A percentile compares a stretch with the other conserved stretches of the same genome.
Evolutionary conservation across 2,113 vertebrate genomes (phyloP).

Genomic region (Zosterops lateralis): DNA sequence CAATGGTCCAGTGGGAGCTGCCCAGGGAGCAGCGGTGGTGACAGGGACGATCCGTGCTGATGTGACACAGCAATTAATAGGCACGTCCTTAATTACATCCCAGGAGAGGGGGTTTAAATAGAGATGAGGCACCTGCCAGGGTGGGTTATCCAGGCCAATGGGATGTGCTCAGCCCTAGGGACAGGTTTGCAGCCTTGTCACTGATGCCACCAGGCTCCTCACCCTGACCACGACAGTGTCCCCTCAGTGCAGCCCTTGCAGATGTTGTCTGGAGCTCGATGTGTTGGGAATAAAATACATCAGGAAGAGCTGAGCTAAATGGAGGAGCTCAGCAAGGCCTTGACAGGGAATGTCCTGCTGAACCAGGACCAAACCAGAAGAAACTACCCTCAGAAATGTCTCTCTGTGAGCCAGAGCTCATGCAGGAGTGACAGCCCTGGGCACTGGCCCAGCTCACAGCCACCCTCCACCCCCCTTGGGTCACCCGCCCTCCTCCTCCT

Average conservation of each 20-base stretch:
- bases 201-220: neutral
- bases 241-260: neutral
- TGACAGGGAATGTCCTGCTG: neutral
- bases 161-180: neutral
- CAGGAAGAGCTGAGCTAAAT: neutral
- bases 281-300: neutral
- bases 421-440: neutral
- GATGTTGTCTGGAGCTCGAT: fast-evolving
- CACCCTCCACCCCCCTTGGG: fast-evolving
- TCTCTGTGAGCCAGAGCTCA: fast-evolving
- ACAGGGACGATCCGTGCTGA: neutral
- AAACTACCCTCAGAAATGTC: neutral
- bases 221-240: fast-evolving
- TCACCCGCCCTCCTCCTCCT: neutral
- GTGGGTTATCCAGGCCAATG: slow-evolving; percentile 31
- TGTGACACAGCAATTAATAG: neutral
- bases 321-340: neutral
- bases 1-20: fast-evolving
- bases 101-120: slow-evolving; percentile 6
- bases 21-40: fast-evolving
- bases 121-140: neutral
- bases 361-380: neutral
- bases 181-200: neutral
- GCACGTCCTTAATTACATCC: neutral
- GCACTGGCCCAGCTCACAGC: fast-evolving